Conservation (phyloP, 2,888 invertebrate genomes). For the Meteorus cinctellus region DNA sequence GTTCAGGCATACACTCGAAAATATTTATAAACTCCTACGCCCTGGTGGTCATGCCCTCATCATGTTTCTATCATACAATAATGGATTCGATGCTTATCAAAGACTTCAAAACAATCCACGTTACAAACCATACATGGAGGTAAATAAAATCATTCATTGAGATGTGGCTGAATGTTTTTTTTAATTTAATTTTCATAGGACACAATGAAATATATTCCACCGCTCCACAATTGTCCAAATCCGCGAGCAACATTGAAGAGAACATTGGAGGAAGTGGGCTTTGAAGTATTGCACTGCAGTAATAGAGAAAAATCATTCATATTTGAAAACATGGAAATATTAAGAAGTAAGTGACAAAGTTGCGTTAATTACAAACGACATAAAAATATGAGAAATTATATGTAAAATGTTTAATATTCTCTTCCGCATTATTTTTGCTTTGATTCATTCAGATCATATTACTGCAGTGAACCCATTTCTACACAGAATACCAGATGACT, state of each 20-base stretch:
- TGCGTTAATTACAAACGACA: neutral
- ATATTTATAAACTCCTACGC: slow-evolving; percentile 80
- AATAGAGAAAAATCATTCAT: slow-evolving; percentile 77
- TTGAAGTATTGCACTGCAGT: slow-evolving; percentile 77
- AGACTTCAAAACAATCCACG: slow-evolving; percentile 76
- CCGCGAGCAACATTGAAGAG: slow-evolving; percentile 77
- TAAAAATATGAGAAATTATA: no score
- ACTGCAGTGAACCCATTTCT: slow-evolving; percentile 83
- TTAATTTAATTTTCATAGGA: slow-evolving; percentile 71
- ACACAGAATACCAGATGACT: slow-evolving; percentile 76
- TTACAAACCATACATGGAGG: slow-evolving; percentile 80
- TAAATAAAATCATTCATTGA: slow-evolving; percentile 51
- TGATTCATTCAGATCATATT: slow-evolving; percentile 76
- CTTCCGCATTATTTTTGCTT: slow-evolving; percentile 14
- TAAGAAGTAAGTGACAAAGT: slow-evolving; percentile 76
- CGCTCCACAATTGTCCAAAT: slow-evolving; percentile 79
- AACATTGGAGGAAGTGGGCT: slow-evolving; percentile 78
- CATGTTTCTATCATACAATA: slow-evolving; percentile 81
- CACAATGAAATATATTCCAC: slow-evolving; percentile 79
- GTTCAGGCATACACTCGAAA: slow-evolving; percentile 77
- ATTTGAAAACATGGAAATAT: slow-evolving; percentile 76
- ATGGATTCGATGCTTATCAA: slow-evolving; percentile 81
- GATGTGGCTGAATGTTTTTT: neutral
- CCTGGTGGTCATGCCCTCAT: slow-evolving; percentile 82
- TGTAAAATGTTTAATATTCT: neutral